Conservation (phyloP, 1,140 invertebrate species). For the Amphibalanus amphitrite region DNA sequence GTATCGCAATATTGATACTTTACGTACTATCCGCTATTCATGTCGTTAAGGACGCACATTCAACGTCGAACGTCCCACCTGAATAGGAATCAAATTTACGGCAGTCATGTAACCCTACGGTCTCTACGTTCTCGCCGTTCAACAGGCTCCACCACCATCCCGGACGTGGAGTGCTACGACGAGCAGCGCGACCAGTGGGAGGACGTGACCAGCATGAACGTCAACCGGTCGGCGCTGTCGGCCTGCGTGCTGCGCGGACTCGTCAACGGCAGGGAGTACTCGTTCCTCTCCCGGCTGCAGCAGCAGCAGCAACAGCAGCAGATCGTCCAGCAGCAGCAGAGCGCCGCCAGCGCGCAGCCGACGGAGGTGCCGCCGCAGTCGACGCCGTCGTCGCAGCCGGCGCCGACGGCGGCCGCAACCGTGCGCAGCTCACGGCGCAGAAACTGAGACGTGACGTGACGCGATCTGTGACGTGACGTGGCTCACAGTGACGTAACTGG, state of each 20-base stretch:
- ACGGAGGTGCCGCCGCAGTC: no score
- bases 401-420: background rate
- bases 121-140: no score
- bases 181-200: constrained; percentile 46
- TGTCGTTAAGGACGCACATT: no score
- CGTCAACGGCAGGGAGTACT: constrained; percentile 36
- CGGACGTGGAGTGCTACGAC: constrained; percentile 50
- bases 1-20: no score
- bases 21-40: no score
- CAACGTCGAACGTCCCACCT: no score
- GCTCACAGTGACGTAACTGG: background rate
- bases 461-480: background rate
- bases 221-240: constrained; percentile 44
- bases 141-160: background rate
- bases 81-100: no score
- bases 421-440: background rate
- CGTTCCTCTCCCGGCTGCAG: constrained; percentile 19
- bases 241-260: constrained; percentile 41
- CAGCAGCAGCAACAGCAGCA: constrained; percentile 4
- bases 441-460: background rate
- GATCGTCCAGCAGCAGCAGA: background rate
- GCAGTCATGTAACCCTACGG: no score
- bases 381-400: no score
- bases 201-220: constrained; percentile 45
- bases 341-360: no score